Base-by-base conservation (phyloP, 2,888 invertebrate species). In the Drosophila ustulata region DNA sequence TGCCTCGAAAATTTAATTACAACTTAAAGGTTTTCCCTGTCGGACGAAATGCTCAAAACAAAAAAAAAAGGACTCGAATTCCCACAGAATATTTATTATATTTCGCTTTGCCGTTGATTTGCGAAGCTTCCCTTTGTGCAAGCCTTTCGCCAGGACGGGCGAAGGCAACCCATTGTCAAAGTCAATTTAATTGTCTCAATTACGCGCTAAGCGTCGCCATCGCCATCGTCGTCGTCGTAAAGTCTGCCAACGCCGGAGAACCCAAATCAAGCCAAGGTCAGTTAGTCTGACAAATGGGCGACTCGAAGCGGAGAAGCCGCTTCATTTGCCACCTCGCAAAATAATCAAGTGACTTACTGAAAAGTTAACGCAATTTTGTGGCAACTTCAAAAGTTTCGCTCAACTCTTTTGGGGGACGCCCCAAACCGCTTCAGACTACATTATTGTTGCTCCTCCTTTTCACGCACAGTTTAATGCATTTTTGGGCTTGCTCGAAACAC, bases 151-250 rank as follows among this genome's bases (percentile, higher is more conserved):
- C 41, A 28, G 23, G 8, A 18, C 6, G 18, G 4, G 3, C 0
- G 39, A 41, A 7, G 18, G 39, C 39, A 28, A 61, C 61, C 79
- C 78, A 82, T 82, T 85, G 81, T 83, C 87, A 85, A 85, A 87
- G 83, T 82, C 78, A 80, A 87, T 85, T 88, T 88, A 88, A 88
- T 88, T 88, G 88, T 85, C 80, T 73, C 85, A 87, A 88, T 88
- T 88, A 88, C 61, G 81, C 81, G 87, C 79, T 85, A 85, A 85
- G 79, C 71, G 71, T 66, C 47, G 65, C 56, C 53, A 67, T 65
- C 84, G 68, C 55, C 79, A 28, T 62, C 39, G 62, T 49, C 84
- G 68, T 58, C 79, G 41, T 62, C 39, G 62, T 49, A 39, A 37
- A 23, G 11, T 41, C 39, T 4, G 41, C n/a, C 13, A 49, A 18